phyloP scores from a whole-genome alignment of 1,140 invertebrate genomes.

The Aphaenogaster ashmeadi region DNA sequence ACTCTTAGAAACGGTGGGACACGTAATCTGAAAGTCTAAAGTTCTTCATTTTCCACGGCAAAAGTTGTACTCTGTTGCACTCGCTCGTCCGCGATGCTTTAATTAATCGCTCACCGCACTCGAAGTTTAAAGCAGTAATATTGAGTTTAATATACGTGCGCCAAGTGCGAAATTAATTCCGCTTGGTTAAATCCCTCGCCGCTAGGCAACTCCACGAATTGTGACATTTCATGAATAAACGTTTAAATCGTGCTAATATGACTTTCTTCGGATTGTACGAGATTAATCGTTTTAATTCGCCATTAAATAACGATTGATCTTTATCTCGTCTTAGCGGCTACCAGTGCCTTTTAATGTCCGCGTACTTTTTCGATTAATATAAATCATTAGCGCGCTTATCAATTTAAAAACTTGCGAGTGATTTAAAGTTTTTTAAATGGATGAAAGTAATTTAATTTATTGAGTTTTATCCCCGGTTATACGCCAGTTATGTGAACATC shows the following conservation, averaged over 20 bases:
- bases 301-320: neutral
- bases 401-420: neutral
- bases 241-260: neutral
- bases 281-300: neutral
- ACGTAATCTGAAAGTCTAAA: conserved; percentile 14
- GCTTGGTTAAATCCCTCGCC: neutral
- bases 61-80: neutral
- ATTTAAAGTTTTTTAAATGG: conserved; percentile 17
- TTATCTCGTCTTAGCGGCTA: neutral
- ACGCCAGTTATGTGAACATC: neutral
- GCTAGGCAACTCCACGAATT: neutral
- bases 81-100: conserved; percentile 19
- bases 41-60: neutral
- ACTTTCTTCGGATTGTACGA: neutral
- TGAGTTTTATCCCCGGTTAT: neutral
- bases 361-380: neutral
- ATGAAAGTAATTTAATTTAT: conserved; percentile 36
- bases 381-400: neutral
- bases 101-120: conserved; percentile 30
- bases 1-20: neutral
- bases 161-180: conserved; percentile 39
- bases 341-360: neutral
- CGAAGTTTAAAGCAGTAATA: conserved; percentile 42
- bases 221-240: neutral
- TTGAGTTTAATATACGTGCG: conserved; percentile 41